These are phyloP conservation scores for Tipula unca DNA, from an alignment of 2,888 invertebrate genomes.

Conservation along the genomic window DNA sequence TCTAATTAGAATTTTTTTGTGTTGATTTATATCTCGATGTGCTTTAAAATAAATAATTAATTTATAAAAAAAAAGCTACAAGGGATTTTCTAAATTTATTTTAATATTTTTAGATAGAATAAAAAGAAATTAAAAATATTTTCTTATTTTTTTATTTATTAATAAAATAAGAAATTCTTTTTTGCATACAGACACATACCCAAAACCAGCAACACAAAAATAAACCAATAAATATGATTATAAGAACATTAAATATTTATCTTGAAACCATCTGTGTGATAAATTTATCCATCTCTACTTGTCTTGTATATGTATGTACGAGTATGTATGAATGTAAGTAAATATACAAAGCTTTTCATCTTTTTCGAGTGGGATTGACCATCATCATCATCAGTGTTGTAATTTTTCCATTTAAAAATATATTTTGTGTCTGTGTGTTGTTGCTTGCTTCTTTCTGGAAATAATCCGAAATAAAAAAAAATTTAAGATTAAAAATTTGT, in stretches of 20 bases:
- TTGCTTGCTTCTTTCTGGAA: not conserved
- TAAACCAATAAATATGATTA: not conserved
- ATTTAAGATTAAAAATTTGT: not conserved
- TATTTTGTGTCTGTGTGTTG: not conserved
- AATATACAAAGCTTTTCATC: not conserved
- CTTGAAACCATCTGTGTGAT: not conserved
- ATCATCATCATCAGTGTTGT: not conserved
- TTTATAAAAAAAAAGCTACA: not conserved
- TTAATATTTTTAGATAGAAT: not conserved
- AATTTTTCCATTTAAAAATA: not conserved
- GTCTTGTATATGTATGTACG: not conserved
- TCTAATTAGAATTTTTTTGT: not conserved
- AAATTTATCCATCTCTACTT: not conserved
- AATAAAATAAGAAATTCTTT: not conserved
- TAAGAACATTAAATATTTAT: not conserved
- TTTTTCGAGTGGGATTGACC: not conserved
- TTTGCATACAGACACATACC: not conserved
- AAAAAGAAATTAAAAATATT: not conserved
- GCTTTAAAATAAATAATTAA: not conserved
- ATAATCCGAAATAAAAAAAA: not conserved
- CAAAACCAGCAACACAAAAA: not conserved
- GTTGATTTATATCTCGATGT: not conserved
- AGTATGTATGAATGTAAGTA: no score
- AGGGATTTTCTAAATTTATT: not conserved
- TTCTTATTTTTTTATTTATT: no score